phyloP scores from a whole-genome alignment of 64 coral and sea anemone genomes.

The Astreopora myriophthalma region DNA sequence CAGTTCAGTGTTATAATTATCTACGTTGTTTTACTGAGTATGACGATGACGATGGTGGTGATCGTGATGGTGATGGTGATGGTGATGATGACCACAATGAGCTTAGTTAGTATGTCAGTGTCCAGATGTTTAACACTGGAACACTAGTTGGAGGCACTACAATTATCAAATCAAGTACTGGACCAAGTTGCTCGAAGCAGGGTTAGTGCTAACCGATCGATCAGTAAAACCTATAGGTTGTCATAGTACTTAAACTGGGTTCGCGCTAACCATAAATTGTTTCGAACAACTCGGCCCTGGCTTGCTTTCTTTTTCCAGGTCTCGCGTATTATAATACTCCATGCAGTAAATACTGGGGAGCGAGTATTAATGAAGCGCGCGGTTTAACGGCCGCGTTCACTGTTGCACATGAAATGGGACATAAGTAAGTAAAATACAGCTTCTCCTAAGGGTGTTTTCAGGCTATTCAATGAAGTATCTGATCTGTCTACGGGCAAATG shows the following conservation, averaged over 20 bases:
- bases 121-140: too few relatives aligned
- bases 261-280: too few relatives aligned
- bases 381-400: conserved; percentile 55
- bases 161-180: too few relatives aligned
- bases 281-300: too few relatives aligned
- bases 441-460: not conserved
- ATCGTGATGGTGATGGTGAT: not conserved
- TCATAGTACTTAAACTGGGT: too few relatives aligned
- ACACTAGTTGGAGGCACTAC: too few relatives aligned
- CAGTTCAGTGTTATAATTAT: not conserved
- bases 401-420: conserved; percentile 69
- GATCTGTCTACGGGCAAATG: too few relatives aligned
- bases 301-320: conserved; percentile 4
- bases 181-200: too few relatives aligned
- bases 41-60: not conserved
- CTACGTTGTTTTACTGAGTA: not conserved
- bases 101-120: too few relatives aligned
- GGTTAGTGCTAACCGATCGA: too few relatives aligned
- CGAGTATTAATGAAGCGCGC: conserved; percentile 21
- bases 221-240: too few relatives aligned
- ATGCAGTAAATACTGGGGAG: conserved; percentile 10
- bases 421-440: conserved; percentile 70
- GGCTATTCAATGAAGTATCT: too few relatives aligned
- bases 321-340: conserved; percentile 26
- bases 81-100: not conserved